Conservation (phyloP, 2,888 invertebrate genomes). For the Drosophila demipolita region DNA sequence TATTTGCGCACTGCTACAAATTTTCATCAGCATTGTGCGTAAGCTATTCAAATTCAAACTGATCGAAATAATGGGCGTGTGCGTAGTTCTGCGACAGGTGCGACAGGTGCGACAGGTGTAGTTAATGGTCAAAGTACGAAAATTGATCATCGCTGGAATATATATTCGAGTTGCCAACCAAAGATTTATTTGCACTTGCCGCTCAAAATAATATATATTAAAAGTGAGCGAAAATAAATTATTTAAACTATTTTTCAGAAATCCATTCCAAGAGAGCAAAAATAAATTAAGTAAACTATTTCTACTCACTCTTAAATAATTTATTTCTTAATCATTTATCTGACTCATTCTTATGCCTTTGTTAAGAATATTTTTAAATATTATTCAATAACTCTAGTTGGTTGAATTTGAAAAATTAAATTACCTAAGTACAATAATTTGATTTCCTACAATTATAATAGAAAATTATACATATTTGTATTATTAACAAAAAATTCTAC, state of each 20-base stretch:
- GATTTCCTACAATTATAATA: not conserved
- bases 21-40: slow-evolving; percentile 18
- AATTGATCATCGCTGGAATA: slow-evolving; percentile 17
- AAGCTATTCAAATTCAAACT: slow-evolving; percentile 4
- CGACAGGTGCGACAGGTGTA: not conserved
- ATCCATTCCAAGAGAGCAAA: too few species aligned
- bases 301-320: not conserved
- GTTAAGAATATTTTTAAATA: not conserved
- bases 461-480: not conserved
- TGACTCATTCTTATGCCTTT: too few species aligned
- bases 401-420: not conserved
- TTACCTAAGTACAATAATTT: too few species aligned
- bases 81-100: not conserved
- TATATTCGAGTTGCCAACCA: not conserved
- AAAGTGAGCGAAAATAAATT: not conserved
- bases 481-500: not conserved
- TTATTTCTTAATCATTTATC: not conserved
- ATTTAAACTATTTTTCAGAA: not conserved
- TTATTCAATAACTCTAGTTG: not conserved
- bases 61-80: slow-evolving; percentile 14
- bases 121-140: not conserved
- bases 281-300: too few species aligned
- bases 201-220: not conserved
- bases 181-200: not conserved
- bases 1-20: slow-evolving; percentile 44